These are phyloP conservation scores for Eremophila alpestris DNA, from an alignment of 2,797 vertebrate species.

Conservation along the genomic window DNA sequence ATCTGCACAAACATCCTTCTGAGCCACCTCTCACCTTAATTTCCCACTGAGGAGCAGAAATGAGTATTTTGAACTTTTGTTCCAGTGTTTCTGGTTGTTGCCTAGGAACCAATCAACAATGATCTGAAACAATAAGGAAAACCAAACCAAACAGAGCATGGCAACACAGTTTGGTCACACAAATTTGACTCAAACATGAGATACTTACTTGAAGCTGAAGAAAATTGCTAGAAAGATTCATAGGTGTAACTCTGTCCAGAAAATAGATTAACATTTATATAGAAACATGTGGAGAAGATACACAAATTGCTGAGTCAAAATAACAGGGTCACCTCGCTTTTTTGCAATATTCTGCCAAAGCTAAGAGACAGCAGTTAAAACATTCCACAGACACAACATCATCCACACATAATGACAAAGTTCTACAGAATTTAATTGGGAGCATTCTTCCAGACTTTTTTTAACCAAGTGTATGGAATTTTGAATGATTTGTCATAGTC, in stretches of 20 bases:
- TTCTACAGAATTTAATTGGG: background rate
- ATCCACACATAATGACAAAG: background rate
- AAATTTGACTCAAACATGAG: background rate
- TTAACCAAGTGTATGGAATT: background rate
- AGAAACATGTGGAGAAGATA: background rate
- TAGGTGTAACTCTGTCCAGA: background rate
- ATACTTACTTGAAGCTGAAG: constrained; percentile 26
- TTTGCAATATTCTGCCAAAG: background rate
- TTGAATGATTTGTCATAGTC: background rate
- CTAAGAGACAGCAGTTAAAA: background rate
- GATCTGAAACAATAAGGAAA: background rate
- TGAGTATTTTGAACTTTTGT: background rate
- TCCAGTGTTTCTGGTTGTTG: background rate
- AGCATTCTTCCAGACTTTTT: background rate
- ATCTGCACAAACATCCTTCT: background rate
- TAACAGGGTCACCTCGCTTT: background rate
- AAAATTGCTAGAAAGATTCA: background rate
- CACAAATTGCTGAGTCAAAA: background rate
- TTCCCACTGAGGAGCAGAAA: background rate
- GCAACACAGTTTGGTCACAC: background rate
- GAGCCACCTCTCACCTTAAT: background rate
- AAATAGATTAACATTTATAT: background rate
- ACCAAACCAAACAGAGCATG: background rate
- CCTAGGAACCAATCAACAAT: background rate
- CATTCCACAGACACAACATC: background rate